These are phyloP conservation scores for Propithecus perrieri DNA, from an alignment of 2,797 vertebrate species.

Conservation along the genomic window DNA sequence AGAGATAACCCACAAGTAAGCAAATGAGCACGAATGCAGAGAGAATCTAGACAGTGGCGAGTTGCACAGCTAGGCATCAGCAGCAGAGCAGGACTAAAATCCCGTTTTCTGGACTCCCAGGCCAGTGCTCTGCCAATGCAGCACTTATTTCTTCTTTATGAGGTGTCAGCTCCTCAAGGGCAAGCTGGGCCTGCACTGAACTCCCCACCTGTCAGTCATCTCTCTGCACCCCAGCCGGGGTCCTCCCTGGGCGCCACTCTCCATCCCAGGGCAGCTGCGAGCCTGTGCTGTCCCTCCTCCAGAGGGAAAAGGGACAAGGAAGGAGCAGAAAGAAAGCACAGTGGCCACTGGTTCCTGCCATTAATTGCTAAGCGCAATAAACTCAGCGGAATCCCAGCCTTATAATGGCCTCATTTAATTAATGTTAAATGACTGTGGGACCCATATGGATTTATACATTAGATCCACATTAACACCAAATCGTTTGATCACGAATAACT, in stretches of 20 bases:
- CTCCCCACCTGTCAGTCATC: background rate
- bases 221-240: background rate
- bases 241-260: background rate
- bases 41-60: background rate
- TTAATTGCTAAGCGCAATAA: conserved; percentile 77
- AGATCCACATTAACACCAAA: conserved; percentile 76
- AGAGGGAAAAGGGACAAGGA: background rate
- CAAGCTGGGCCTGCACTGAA: background rate
- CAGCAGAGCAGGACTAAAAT: background rate
- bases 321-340: background rate
- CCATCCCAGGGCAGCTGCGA: background rate
- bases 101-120: background rate
- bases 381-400: conserved; percentile 66
- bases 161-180: background rate
- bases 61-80: background rate
- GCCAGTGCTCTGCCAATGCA: background rate
- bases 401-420: conserved; percentile 81
- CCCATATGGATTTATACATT: conserved; percentile 79
- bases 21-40: background rate
- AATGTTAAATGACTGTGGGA: conserved; percentile 78
- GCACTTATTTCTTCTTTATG: background rate
- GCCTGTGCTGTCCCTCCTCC: background rate
- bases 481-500: conserved; percentile 57
- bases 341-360: conserved; percentile 33
- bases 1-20: background rate